A percentile compares a stretch with the other conserved stretches of the same genome.
Conservation (phyloP, 2,797 vertebrate genomes). For the Bradypodion pumilum region DNA sequence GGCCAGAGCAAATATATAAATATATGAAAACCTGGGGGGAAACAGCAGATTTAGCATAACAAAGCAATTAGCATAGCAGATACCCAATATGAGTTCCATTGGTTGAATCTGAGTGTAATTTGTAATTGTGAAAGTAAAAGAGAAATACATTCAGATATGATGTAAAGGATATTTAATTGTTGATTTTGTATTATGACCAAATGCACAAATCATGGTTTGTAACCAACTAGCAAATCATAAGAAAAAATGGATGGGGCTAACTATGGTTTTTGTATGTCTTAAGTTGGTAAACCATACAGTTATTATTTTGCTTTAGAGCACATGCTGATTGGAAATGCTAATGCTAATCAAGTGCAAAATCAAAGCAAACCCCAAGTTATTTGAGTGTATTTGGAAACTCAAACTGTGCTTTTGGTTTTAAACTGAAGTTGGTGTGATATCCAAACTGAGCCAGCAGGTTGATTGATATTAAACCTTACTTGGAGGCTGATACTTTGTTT, state of each 20-base stretch:
- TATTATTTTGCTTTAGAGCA: background rate
- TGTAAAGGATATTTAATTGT: background rate
- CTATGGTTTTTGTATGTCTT: background rate
- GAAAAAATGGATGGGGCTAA: background rate
- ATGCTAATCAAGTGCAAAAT: background rate
- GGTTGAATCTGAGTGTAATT: background rate
- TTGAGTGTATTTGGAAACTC: background rate
- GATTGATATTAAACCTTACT: background rate
- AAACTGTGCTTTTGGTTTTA: background rate
- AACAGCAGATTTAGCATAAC: background rate
- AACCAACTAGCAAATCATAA: too few species aligned
- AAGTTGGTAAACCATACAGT: background rate
- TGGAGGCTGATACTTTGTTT: background rate
- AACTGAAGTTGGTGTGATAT: background rate
- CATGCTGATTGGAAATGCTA: background rate
- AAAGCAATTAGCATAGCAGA: background rate
- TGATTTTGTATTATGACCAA: background rate
- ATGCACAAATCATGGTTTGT: background rate
- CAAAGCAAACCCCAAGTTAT: background rate
- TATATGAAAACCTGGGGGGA: rapidly evolving
- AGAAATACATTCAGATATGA: background rate
- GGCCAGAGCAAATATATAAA: background rate
- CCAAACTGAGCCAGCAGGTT: background rate
- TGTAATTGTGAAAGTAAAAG: background rate
- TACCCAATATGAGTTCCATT: background rate